Percentiles rank a stretch among this genome's conserved stretches.
These are phyloP conservation scores for Donacobius atricapilla DNA, from an alignment of 2,113 vertebrate genomes.

Conservation along the genomic window DNA sequence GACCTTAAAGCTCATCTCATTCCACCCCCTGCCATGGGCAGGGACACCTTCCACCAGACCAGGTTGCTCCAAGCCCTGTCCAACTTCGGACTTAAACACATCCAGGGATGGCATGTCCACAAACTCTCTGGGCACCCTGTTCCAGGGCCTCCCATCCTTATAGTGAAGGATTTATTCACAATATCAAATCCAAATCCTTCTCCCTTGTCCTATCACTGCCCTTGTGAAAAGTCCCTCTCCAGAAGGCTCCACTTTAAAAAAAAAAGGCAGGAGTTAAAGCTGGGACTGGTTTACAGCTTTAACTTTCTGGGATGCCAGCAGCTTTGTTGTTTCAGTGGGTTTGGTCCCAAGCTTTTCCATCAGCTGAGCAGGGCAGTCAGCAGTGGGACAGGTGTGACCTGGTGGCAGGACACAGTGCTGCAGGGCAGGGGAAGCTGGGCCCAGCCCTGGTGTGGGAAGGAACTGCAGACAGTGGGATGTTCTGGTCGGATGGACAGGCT, in stretches of 20 bases:
- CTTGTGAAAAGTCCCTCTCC: neutral
- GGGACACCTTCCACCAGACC: neutral
- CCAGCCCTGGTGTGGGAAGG: neutral
- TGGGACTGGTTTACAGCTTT: neutral
- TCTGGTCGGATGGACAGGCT: fast-evolving
- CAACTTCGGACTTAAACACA: fast-evolving
- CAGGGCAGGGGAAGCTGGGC: fast-evolving
- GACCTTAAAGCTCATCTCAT: neutral
- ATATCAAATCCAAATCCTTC: neutral
- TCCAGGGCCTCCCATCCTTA: neutral
- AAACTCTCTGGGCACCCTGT: neutral
- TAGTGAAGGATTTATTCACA: neutral
- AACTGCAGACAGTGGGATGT: neutral
- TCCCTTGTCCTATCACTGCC: neutral
- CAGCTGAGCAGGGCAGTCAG: neutral
- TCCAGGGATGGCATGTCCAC: neutral
- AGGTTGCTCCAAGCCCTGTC: neutral
- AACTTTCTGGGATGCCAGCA: neutral
- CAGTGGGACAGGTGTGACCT: fast-evolving
- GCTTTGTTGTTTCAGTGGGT: neutral
- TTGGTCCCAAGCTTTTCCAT: neutral
- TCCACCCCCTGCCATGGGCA: neutral
- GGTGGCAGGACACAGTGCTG: neutral
- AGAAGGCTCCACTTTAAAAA: neutral
- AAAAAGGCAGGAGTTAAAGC: neutral